A percentile compares a stretch with the other conserved stretches of the same genome.
phyloP scores from a whole-genome alignment of 2,888 invertebrate genomes.

The Apodemia hepburni region DNA sequence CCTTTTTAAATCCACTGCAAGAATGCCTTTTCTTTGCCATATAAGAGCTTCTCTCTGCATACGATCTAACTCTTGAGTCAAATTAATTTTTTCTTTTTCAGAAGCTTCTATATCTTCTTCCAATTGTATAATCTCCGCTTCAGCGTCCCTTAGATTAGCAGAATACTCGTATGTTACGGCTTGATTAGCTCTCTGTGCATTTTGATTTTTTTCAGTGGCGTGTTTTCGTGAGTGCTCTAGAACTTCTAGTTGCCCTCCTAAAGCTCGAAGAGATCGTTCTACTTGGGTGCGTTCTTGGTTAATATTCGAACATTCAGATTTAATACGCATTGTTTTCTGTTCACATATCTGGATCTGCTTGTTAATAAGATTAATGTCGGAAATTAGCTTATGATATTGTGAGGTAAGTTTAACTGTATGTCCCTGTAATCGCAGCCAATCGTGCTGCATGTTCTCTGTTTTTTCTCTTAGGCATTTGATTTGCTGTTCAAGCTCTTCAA shows the following conservation, averaged over 20 bases:
- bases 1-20: slow-evolving; percentile 86
- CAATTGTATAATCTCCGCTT: slow-evolving; percentile 83
- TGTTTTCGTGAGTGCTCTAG: slow-evolving; percentile 81
- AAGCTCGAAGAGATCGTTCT: slow-evolving; percentile 77
- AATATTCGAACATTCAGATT: slow-evolving; percentile 81
- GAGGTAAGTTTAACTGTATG: slow-evolving; percentile 85
- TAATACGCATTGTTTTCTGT: slow-evolving; percentile 86
- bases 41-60: slow-evolving; percentile 84
- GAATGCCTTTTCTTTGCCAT: slow-evolving; percentile 89
- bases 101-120: slow-evolving; percentile 84
- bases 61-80: slow-evolving; percentile 82
- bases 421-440: slow-evolving; percentile 89
- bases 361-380: slow-evolving; percentile 84
- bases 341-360: slow-evolving; percentile 86
- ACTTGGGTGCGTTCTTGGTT: slow-evolving; percentile 77
- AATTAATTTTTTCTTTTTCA: slow-evolving; percentile 82
- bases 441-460: slow-evolving; percentile 83
- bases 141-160: slow-evolving; percentile 81
- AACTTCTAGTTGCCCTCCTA: slow-evolving; percentile 81
- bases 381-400: slow-evolving; percentile 83
- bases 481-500: slow-evolving; percentile 82
- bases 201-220: slow-evolving; percentile 78
- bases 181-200: slow-evolving; percentile 76
- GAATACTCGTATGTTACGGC: slow-evolving; percentile 78
- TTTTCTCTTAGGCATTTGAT: slow-evolving; percentile 81